Base-by-base conservation (phyloP, 2,113 vertebrate genomes). In the Amblyornis subalaris region DNA sequence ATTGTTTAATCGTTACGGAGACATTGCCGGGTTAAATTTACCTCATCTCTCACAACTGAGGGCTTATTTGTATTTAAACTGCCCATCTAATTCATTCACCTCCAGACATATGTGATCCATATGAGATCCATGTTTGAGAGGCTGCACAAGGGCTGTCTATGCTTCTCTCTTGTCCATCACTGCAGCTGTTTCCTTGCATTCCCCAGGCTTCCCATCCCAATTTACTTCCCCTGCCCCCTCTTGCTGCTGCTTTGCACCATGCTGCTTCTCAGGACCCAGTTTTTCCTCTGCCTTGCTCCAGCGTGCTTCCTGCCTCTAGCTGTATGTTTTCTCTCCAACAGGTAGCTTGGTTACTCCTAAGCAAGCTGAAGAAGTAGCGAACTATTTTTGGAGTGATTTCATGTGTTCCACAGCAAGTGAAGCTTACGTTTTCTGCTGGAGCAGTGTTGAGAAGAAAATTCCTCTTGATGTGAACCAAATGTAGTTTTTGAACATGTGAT, bases 1-100 rank as follows among this genome's bases (percentile, higher is more conserved):
- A 0, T 25, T 25, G 28, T 48, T 70, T 45, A 45, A 51, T 53
- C 0, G 0, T 14, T 65, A 54, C 1, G 1, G 58, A 35, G 44
- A 31, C 33, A 6, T 14, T 80, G 25, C 33, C 26, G 28, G 76
- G 33, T 62, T 33, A 80, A 38, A 75, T 33, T 85, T 81, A 44
- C 28, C 33, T 90, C 45, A 57, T 45, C 28, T 31, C 33, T 73
- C 47, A 42, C n/a, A 66, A 29, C 66, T 42, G 18, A n/a, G 53
- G 33, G 18, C n/a, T 88, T 76, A 53, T 70, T 93, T 85, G 33
- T 50, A 29, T 80, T 78, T 88, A 58, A 61, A 40, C 24, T 58
- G 3, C 42, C 25, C 80, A 26, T 36, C 29, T 19, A 64, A 55
- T 2, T 62, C 24, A 85, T 73, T 80, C 50, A 33, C 69, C 42